Conservation (phyloP, 2,113 vertebrate species). For the Pandion haliaetus region DNA sequence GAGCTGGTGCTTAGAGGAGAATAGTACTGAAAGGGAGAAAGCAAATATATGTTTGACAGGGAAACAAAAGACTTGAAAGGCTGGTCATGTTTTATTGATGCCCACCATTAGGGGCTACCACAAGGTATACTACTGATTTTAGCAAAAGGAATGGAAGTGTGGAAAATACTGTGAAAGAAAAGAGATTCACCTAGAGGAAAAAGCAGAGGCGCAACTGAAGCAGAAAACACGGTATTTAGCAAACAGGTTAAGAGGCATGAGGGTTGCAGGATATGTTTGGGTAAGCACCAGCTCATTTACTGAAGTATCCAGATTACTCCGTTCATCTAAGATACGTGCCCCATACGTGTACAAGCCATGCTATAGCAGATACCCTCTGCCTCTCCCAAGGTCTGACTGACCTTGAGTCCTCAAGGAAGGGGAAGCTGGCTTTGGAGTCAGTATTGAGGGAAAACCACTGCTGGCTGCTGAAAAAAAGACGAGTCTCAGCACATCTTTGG, state of each 20-base stretch:
- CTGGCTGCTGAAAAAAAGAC: neutral
- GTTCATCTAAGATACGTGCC: neutral
- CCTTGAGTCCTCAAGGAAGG: neutral
- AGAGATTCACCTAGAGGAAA: neutral
- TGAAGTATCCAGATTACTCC: neutral
- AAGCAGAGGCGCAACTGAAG: neutral
- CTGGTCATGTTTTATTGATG: slow-evolving; percentile 27
- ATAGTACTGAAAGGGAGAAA: neutral
- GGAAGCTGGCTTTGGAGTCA: neutral
- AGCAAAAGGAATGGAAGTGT: neutral
- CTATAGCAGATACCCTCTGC: neutral
- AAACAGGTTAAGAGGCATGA: neutral
- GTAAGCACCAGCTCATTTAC: neutral
- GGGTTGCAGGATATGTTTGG: neutral
- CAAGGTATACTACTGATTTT: neutral
- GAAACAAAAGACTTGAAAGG: neutral
- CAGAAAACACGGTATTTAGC: neutral
- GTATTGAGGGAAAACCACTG: neutral
- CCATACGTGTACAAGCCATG: neutral
- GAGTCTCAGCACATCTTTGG: neutral
- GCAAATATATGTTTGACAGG: neutral
- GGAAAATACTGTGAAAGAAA: neutral
- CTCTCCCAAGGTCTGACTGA: neutral
- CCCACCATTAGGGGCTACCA: neutral
- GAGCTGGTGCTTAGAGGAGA: neutral